Base-by-base conservation (phyloP, 64 coral and sea anemone species). In the Porites australiensis region DNA sequence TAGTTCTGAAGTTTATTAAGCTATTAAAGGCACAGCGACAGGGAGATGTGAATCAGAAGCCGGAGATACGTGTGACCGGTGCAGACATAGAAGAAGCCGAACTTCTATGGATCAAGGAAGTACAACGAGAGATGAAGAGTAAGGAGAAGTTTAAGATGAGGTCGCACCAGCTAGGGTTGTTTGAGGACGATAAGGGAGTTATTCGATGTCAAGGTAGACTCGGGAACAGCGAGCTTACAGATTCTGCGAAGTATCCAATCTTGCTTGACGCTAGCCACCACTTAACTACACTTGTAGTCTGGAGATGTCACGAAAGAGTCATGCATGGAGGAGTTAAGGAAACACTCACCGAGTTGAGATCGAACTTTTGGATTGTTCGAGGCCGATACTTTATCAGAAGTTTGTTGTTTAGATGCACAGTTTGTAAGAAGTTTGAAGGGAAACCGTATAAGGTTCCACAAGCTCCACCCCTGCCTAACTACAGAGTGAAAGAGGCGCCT, bases 311-410 rank as follows among this genome's bases (percentile, higher is more conserved):
- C 52, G 37, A 20, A 13, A 44, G 50, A 73, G 76, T 94, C 12
- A 94, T 86, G 65, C 72, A 95, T 66, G 43, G 45, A 73, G 80
- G 87, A 13, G 71, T 94, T 37, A 77, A 77, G 59, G 69, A 75
- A 21, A 94, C 93, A 62, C 87, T 94, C 6, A 75, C 69, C 13
- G 81, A 78, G 44, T 11, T 75, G 12, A 64, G 81, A 90, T 50
- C 72, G 58, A 86, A 20, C 65, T 90, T 90, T 90, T 54, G 80
- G 88, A 77, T 64, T 77, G 57, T 77, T 55, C 70, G 37, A 43
- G 81, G 87, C 6, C 16, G 74, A 11, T 74, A 86, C 21, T 19
- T 65, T 14, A 44, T 95, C 45, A 89, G 77, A 53, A 57, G 47
- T 4, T 20, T 95, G 23, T 20, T 95, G 75, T 50, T 80, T 16